A percentile compares a stretch with the other conserved stretches of the same genome.
Conservation (phyloP, 2,113 vertebrate species). For the Turnix velox region DNA sequence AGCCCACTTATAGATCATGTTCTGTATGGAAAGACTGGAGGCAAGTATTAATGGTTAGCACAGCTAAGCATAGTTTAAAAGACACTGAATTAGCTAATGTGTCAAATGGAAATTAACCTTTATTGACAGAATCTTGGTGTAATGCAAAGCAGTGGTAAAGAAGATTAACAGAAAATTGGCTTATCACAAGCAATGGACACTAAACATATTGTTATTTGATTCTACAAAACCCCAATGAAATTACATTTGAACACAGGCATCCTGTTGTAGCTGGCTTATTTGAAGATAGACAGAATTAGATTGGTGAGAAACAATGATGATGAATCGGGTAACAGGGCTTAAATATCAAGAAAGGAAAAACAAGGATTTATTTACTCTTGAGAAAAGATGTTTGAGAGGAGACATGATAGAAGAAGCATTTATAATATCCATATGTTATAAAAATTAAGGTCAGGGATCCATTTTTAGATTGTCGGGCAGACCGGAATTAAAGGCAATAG, state of each 20-base stretch:
- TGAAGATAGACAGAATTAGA: conserved; percentile 32
- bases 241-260: not conserved
- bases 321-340: not conserved
- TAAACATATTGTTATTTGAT: not conserved
- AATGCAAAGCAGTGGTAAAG: not conserved
- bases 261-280: not conserved
- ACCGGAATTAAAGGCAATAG: not conserved
- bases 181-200: not conserved
- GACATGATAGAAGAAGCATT: not conserved
- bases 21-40: not conserved
- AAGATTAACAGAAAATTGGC: conserved; percentile 28
- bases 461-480: not conserved
- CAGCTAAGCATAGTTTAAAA: conserved; percentile 27
- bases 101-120: not conserved
- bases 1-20: not conserved
- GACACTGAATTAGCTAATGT: conserved; percentile 14
- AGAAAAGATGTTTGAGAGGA: not conserved
- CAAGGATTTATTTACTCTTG: not conserved
- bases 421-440: not conserved
- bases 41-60: conserved; percentile 47
- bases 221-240: not conserved
- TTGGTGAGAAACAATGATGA: conserved; percentile 22
- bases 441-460: conserved; percentile 4
- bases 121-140: not conserved
- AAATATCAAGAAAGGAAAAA: not conserved